Evolutionary conservation across 2,888 invertebrate species (phyloP).

Genomic region (Ametastegia equiseti): DNA sequence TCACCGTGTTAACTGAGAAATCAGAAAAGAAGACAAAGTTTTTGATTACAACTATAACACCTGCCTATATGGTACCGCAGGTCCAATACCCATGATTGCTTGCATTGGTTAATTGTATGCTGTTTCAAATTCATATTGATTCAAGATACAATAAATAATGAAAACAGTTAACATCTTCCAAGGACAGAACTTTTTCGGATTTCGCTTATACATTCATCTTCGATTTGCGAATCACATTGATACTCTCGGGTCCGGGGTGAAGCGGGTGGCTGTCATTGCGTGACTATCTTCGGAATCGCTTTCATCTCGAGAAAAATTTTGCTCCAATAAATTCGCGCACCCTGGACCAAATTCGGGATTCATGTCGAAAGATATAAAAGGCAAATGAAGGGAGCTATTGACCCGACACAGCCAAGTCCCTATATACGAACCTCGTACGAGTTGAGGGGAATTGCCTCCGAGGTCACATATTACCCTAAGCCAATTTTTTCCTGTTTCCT

Average conservation of each 20-base stretch:
- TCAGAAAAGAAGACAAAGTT: too few relatives aligned
- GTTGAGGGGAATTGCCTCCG: neutral
- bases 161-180: too few relatives aligned
- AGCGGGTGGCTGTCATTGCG: constrained; percentile 4
- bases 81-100: too few relatives aligned
- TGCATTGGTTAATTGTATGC: too few relatives aligned
- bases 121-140: too few relatives aligned
- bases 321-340: constrained; percentile 29
- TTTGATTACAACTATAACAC: too few relatives aligned
- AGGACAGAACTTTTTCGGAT: neutral
- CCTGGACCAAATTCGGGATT: constrained; percentile 20
- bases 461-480: constrained; percentile 25
- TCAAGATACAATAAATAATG: too few relatives aligned
- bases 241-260: constrained; percentile 12
- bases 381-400: constrained; percentile 28
- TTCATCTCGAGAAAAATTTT: constrained; percentile 11
- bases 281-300: neutral
- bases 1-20: too few relatives aligned
- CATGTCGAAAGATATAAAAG: constrained; percentile 33
- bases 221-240: constrained; percentile 5
- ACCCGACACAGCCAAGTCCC: constrained; percentile 40
- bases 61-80: too few relatives aligned
- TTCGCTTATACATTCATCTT: neutral
- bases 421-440: constrained; percentile 17
- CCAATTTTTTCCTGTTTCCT: neutral